Conservation (phyloP, 1,140 invertebrate genomes). For the Aphis craccivora region DNA sequence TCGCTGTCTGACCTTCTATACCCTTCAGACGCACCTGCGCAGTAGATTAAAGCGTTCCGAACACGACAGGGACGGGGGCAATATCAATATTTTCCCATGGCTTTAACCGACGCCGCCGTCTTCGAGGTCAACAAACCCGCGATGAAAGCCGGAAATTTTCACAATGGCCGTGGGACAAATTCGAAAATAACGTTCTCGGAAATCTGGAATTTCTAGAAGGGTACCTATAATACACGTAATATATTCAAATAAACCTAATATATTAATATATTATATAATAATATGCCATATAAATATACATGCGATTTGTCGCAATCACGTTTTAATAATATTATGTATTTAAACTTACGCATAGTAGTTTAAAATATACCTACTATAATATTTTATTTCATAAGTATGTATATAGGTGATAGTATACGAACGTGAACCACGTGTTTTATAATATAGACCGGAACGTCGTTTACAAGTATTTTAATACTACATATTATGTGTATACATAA, state of each 20-base stretch:
- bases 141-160: conserved; percentile 9
- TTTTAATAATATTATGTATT: background rate
- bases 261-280: background rate
- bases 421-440: background rate
- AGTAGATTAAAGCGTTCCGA: background rate
- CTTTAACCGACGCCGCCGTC: conserved; percentile 39
- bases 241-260: background rate
- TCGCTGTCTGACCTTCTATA: conserved; percentile 46
- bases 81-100: conserved; percentile 57
- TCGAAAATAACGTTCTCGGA: conserved; percentile 15
- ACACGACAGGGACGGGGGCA: conserved; percentile 33
- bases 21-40: conserved; percentile 49
- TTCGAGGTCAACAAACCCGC: conserved; percentile 47
- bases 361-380: background rate
- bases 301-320: background rate
- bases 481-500: background rate
- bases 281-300: background rate
- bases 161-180: conserved; percentile 50
- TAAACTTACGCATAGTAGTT: no score
- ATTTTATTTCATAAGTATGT: background rate
- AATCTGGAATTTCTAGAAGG: conserved; percentile 33
- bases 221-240: background rate
- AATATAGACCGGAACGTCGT: background rate
- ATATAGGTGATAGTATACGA: background rate
- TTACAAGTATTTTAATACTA: background rate